A percentile compares a stretch with the other conserved stretches of the same genome.
phyloP scores from a whole-genome alignment of 2,797 vertebrate species.

The Schizothorax lantsangensis region DNA sequence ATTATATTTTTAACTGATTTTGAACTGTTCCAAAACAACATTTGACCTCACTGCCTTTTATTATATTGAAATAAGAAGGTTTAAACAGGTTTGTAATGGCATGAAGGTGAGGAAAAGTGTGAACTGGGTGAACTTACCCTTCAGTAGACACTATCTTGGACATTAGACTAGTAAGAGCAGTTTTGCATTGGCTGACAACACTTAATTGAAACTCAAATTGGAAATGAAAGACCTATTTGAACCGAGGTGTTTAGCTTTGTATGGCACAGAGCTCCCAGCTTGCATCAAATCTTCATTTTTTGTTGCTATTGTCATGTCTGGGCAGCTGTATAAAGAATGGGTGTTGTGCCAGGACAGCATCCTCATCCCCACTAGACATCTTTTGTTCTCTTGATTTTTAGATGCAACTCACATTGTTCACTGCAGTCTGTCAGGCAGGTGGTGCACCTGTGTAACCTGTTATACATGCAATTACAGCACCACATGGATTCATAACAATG shows the following conservation, averaged over 20 bases:
- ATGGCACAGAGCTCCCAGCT: neutral
- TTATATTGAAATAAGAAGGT: no score
- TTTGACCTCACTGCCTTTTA: neutral
- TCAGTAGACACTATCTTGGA: neutral
- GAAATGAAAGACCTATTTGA: conserved; percentile 11
- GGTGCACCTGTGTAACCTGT: conserved; percentile 33
- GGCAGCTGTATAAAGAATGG: conserved; percentile 27
- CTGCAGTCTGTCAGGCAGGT: conserved; percentile 43
- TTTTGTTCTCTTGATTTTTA: conserved; percentile 43
- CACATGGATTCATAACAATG: conserved; percentile 33
- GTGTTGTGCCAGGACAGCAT: conserved; percentile 21
- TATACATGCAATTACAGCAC: conserved; percentile 37
- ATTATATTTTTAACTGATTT: neutral
- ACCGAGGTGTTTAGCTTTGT: neutral
- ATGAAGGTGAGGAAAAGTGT: neutral
- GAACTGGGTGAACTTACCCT: neutral
- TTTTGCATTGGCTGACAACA: neutral
- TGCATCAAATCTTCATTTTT: conserved; percentile 6
- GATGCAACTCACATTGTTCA: conserved; percentile 38
- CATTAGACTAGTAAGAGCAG: neutral
- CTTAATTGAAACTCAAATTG: neutral
- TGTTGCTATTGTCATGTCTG: conserved; percentile 25
- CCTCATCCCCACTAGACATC: conserved; percentile 23
- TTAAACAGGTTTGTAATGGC: no score
- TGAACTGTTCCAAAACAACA: neutral